Percentiles rank a stretch among this genome's conserved stretches.
These are phyloP conservation scores for Nemopilema nomurai DNA, from an alignment of 30 jellyfish, hydroid and myxozoan species.

Conservation along the genomic window DNA sequence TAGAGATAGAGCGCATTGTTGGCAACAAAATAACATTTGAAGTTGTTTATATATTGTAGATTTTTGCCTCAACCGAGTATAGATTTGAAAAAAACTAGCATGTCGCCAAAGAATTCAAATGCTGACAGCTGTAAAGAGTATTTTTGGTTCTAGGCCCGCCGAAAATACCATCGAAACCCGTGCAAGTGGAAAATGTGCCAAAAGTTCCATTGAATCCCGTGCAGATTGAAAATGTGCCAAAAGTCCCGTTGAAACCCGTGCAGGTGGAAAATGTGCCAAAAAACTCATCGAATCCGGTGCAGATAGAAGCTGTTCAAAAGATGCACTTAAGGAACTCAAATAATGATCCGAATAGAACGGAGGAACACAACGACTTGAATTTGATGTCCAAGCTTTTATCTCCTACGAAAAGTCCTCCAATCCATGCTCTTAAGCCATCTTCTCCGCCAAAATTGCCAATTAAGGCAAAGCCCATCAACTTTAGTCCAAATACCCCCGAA, in stretches of 20 bases:
- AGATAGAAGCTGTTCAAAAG: background rate
- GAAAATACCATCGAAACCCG: background rate
- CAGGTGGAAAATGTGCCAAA: background rate
- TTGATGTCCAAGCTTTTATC: too few species aligned
- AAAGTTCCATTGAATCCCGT: background rate
- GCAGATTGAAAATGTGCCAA: background rate
- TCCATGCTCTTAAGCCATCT: background rate
- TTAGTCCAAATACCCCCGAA: background rate
- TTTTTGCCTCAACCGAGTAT: too few species aligned
- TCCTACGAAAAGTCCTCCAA: too few species aligned
- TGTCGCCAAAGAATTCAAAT: too few species aligned
- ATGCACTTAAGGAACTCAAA: background rate
- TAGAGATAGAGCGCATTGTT: too few species aligned
- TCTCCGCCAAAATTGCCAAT: background rate
- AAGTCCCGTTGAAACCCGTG: background rate
- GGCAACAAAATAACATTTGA: too few species aligned
- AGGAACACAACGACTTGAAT: background rate
- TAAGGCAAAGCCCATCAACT: background rate
- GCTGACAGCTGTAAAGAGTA: too few species aligned
- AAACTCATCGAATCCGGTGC: background rate
- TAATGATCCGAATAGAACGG: background rate
- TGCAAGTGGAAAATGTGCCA: background rate
- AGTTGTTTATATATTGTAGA: too few species aligned
- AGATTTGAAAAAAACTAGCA: too few species aligned
- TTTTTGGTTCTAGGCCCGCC: background rate